These are phyloP conservation scores for Ctenopoma kingsleyae DNA, from an alignment of 2,797 vertebrate genomes.

Conservation along the genomic window DNA sequence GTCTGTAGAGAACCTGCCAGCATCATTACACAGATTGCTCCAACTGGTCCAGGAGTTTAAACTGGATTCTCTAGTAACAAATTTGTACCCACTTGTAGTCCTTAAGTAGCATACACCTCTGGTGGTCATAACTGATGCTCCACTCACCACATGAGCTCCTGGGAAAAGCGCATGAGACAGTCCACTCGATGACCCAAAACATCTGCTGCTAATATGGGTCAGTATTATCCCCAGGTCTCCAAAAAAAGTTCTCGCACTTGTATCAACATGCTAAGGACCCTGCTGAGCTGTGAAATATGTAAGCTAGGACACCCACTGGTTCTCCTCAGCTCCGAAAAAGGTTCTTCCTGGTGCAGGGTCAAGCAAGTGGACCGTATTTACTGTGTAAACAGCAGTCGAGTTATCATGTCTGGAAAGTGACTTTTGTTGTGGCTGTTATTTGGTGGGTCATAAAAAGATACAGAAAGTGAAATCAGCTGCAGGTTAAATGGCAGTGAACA, in stretches of 20 bases:
- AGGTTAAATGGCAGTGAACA: not conserved
- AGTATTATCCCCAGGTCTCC: constrained; percentile 51
- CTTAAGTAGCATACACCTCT: constrained; percentile 14
- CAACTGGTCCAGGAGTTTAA: no score
- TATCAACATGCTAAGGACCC: constrained; percentile 69
- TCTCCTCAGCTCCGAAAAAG: constrained; percentile 44
- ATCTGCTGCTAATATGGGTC: constrained; percentile 79
- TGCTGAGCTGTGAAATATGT: constrained; percentile 75
- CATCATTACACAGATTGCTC: no score
- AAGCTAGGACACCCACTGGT: constrained; percentile 60
- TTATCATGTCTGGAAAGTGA: constrained; percentile 54
- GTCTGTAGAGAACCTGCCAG: no score
- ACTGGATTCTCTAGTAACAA: not conserved
- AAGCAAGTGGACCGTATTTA: constrained; percentile 58
- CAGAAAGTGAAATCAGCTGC: constrained; percentile 16
- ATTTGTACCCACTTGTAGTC: constrained; percentile 3
- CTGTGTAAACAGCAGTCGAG: constrained; percentile 54
- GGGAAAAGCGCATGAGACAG: constrained; percentile 51
- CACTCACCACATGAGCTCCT: constrained; percentile 36
- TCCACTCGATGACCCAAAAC: constrained; percentile 70
- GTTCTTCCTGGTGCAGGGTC: constrained; percentile 59
- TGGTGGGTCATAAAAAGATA: not conserved
- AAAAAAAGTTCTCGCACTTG: constrained; percentile 69
- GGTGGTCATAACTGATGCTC: constrained; percentile 26
- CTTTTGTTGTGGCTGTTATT: constrained; percentile 54